Evolutionary conservation across 2,797 vertebrate species (phyloP), one percentile per base, ranked within the genome.

Genomic region (Avahi laniger): DNA sequence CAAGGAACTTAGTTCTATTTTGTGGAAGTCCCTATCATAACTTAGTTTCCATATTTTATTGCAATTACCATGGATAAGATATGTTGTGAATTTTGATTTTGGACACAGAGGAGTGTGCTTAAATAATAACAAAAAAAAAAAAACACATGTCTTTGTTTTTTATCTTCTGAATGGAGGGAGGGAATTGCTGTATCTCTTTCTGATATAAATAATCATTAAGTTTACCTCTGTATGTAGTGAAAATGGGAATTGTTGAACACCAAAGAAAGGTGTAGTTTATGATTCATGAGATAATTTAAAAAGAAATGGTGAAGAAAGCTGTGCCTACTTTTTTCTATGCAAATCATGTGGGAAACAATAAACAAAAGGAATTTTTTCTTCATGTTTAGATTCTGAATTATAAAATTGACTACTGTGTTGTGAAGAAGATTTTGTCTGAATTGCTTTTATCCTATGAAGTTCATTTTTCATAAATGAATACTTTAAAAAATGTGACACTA

Each of bases 271-370:
- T 78, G 0, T 80, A 93, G 63, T 92, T 85, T 94, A 85, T 96
- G 41, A 82, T 84, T 92, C 24, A 82, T 75, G 65, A 79, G 70
- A 30, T 89, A 84, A 83, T 81, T 89, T 92, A 84, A 93, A 50
- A 94, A 63, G 35, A 93, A 94, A 84, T 48, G 81, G 33, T 82
- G 28, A 18, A 88, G n/a, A 87, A 95, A 89, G 26, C 18, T 28
- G 28, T 75, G 7, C 11, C 8, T 73, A 54, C 9, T 82, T 83
- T 86, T 87, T 89, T 70, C 5, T 41, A 26, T 24, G 1, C 65
- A 96, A 84, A 65, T 95, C 6, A 43, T 15, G 0, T 78, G 54
- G 28, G 24, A 69, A 81, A 85, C 30, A 84, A 67, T 65, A 82
- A 88, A 75, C 0, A 18, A 18, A 41, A 2, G 11, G 0, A 4